Base-by-base conservation (phyloP, 2,888 invertebrate species). In the Cremastinae sp. region DNA sequence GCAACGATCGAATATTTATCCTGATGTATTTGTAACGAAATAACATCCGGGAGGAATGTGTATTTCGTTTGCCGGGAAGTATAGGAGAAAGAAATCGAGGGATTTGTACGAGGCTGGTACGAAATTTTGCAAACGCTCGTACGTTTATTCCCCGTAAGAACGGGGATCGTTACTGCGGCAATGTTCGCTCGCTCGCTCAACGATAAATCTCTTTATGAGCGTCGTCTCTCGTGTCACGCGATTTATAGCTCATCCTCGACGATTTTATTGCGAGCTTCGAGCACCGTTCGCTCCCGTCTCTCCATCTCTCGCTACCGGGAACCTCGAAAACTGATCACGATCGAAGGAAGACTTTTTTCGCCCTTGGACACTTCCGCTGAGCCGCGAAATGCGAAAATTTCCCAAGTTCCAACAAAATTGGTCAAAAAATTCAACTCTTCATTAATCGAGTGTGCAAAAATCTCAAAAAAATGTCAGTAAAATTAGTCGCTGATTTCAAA, bases 131-230 rank as follows among this genome's bases (percentile, higher is more conserved):
- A 66, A 75, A 72, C 64, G 64, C 62, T 72, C 68, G 72, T 72
- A 75, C 75, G 72, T 72, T 72, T 72, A 72, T 75, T 28, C 28
- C 66, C 75, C 75, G 72, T 72, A 68, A 68, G 72, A 28, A 75
- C 56, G 72, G 62, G 72, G 68, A 75, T 75, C 75, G 75, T 75
- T 75, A 75, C 72, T 68, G 56, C 68, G 72, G 58, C 58, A 72
- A 75, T 73, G 77, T 72, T 73, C 72, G 75, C 80, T 80, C 66
- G 76, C 81, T 75, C 78, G 82, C 81, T 80, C 81, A 81, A 81
- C 83, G 83, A 84, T 87, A 87, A 86, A 87, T 86, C 85, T 83
- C 82, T 87, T 87, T 86, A 87, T 85, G 87, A 85, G 84, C 82
- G 80, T 83, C 81, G 84, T 75, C 64, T 70, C 47, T 71, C 68